Evolutionary conservation across 2,113 vertebrate genomes (phyloP), one percentile per base, ranked within the genome.

Genomic region (Pelmatolapia mariae): DNA sequence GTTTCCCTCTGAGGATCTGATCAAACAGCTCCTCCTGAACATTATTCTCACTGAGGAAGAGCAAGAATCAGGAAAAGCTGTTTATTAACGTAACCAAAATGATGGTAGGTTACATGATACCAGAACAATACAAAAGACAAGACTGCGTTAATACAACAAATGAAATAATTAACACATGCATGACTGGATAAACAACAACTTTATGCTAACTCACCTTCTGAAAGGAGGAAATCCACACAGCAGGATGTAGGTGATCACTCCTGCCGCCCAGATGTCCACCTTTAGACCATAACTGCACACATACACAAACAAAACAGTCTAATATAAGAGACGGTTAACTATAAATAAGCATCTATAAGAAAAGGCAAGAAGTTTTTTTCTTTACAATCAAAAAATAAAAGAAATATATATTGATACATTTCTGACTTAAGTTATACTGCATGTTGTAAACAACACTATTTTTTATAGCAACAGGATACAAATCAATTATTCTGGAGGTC

Each of bases 191-290:
- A 61, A 61, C 13, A 10, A 38, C 22, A 45, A 3, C 1, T 8
- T 26, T 31, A 52, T 13, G 4, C 8, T 22, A 16, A 59, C 86
- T 22, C 63, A 95, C 98, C 98, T 99, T 93, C 98, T 97, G 88
- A 99, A 99, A 1, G 99, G 99, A 8, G 99, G 99, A 89, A 99
- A 99, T 8, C 99, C 99, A 94, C 98, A 99, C 18, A 99, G 93
- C n/a, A 99, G 96, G 84, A 99, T 99, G 94, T 99, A 99, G 0
- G 97, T 97, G 94, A 99, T 99, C 84, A 99, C 98, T 0, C 99
- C 99, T 1, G 98, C 98, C 0, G 99, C 99, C 99, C 99, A 99
- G 83, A 99, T 98, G 91, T 99, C 99, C 89, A 99, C 99, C 95
- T 99, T 99, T 91, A 99, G 95, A 63, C 98, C 99, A 0, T 99